These are phyloP conservation scores for Clivina fossor DNA, from an alignment of 2,888 invertebrate species.

Conservation along the genomic window DNA sequence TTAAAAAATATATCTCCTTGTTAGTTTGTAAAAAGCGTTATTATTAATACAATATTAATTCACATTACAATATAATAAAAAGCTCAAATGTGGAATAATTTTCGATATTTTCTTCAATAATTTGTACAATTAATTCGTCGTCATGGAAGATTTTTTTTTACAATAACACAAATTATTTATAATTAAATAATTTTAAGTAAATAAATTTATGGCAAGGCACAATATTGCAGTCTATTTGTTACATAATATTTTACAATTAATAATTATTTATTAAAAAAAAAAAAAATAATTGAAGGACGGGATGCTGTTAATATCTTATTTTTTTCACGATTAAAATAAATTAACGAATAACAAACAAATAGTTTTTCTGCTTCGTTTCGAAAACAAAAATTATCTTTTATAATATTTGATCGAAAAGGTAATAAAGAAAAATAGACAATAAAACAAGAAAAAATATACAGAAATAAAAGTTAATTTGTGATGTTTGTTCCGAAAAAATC, in stretches of 20 bases:
- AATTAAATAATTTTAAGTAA: slow-evolving; percentile 25
- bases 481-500: slow-evolving; percentile 11
- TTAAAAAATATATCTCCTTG: too few species aligned
- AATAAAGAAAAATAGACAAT: slow-evolving; percentile 22
- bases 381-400: too few species aligned
- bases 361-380: not conserved
- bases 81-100: not conserved
- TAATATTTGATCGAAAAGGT: too few species aligned
- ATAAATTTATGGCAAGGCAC: slow-evolving; percentile 34
- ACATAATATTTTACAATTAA: too few species aligned
- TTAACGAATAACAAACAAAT: not conserved
- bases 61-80: not conserved
- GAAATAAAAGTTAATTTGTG: slow-evolving; percentile 22
- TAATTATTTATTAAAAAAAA: too few species aligned
- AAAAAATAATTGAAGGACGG: too few species aligned
- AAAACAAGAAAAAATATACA: slow-evolving; percentile 17
- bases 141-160: slow-evolving; percentile 13
- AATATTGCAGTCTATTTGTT: slow-evolving; percentile 29
- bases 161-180: slow-evolving; percentile 1
- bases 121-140: slow-evolving; percentile 25
- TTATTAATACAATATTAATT: not conserved
- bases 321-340: too few species aligned
- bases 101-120: too few species aligned
- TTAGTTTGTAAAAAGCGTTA: too few species aligned
- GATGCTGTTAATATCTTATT: too few species aligned